These are phyloP conservation scores for Drosophila serrata DNA, from an alignment of 1,140 invertebrate species.

Conservation along the genomic window DNA sequence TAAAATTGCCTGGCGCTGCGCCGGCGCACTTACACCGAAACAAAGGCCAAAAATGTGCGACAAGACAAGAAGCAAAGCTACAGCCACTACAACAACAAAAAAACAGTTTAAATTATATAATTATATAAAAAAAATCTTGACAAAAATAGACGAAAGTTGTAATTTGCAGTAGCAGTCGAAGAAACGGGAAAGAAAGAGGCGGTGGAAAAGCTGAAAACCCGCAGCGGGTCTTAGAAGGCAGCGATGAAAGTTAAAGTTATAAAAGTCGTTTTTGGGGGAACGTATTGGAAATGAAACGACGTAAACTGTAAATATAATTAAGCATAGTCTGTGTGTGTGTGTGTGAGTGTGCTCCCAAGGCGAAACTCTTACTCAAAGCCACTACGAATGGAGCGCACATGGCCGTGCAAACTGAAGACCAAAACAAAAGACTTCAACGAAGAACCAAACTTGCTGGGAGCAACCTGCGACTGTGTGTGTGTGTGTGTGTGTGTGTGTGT, in stretches of 20 bases:
- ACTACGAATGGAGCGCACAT: conserved; percentile 59
- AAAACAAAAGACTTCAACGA: conserved; percentile 83
- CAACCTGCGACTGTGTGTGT: conserved; percentile 6
- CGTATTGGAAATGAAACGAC: conserved; percentile 65
- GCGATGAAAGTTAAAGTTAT: conserved; percentile 81
- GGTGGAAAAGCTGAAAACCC: conserved; percentile 30
- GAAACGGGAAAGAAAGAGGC: conserved; percentile 13
- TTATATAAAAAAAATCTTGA: conserved; percentile 82
- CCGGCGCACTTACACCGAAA: conserved; percentile 57
- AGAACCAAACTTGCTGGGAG: conserved; percentile 74
- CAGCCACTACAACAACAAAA: background rate
- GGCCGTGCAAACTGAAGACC: conserved; percentile 67
- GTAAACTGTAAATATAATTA: conserved; percentile 77
- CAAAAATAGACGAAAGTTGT: conserved; percentile 84
- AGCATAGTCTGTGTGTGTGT: conserved; percentile 22
- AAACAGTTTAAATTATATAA: conserved; percentile 83
- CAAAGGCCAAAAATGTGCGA: conserved; percentile 50
- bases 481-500: conserved; percentile 12
- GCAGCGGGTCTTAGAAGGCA: conserved; percentile 65
- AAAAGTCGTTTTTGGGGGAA: conserved; percentile 65
- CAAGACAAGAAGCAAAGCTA: conserved; percentile 12
- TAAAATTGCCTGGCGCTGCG: conserved; percentile 29
- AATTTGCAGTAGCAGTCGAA: conserved; percentile 60
- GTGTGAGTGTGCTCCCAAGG: conserved; percentile 61
- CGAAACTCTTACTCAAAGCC: conserved; percentile 63